A percentile compares a stretch with the other conserved stretches of the same genome.
Conservation (phyloP, 2,888 invertebrate genomes). For the Tachina fera region DNA sequence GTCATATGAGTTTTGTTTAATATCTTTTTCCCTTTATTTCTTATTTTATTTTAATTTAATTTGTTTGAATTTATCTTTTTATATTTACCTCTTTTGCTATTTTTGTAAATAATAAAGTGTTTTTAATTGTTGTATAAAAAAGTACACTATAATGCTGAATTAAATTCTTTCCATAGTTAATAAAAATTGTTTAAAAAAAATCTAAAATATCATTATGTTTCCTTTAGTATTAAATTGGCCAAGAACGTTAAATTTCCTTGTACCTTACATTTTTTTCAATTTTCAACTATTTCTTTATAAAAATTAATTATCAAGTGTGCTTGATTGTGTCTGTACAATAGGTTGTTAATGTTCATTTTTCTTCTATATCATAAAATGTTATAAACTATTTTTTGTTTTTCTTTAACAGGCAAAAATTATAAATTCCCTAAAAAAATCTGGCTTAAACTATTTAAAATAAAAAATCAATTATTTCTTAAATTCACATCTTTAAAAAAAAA, state of each 20-base stretch:
- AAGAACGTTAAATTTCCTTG: slow-evolving; percentile 6
- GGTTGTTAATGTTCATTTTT: background rate
- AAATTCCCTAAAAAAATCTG: slow-evolving; percentile 64
- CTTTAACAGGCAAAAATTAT: slow-evolving; percentile 79
- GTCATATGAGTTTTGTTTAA: slow-evolving; percentile 19
- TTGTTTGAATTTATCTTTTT: slow-evolving; percentile 22
- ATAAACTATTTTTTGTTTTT: slow-evolving; percentile 71
- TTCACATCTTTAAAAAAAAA: slow-evolving; percentile 27
- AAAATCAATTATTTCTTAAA: slow-evolving; percentile 11
- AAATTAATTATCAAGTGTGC: slow-evolving; percentile 14
- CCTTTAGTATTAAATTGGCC: slow-evolving; percentile 36
- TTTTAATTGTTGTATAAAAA: slow-evolving; percentile 60
- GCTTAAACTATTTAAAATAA: slow-evolving; percentile 21
- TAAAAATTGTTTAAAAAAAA: slow-evolving; percentile 55
- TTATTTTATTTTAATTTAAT: slow-evolving; percentile 21
- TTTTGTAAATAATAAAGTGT: slow-evolving; percentile 64
- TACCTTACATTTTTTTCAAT: too few species aligned
- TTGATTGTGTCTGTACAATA: background rate
- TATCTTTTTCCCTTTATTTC: slow-evolving; percentile 7
- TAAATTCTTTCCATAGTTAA: slow-evolving; percentile 52
- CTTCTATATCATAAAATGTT: slow-evolving; percentile 37
- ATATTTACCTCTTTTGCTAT: slow-evolving; percentile 26
- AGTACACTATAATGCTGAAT: slow-evolving; percentile 33
- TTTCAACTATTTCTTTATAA: too few species aligned
- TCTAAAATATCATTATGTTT: slow-evolving; percentile 18